These are phyloP conservation scores for Neosalanx taihuensis DNA, from an alignment of 2,797 vertebrate genomes.

Conservation along the genomic window DNA sequence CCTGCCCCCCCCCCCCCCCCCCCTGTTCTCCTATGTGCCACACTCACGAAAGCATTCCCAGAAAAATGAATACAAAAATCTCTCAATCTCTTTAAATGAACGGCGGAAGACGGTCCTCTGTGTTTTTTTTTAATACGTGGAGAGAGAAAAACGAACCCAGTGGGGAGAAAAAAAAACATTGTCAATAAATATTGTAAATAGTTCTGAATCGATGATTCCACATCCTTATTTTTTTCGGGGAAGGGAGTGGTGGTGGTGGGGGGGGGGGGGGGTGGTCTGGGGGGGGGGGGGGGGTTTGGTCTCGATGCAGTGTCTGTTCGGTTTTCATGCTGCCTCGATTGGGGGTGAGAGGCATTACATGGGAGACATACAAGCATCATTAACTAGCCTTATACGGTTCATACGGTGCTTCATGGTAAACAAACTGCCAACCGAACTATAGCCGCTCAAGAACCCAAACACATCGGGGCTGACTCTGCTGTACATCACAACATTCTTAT, in stretches of 20 bases:
- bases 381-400: too few species aligned
- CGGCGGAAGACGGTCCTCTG: slow-evolving; percentile 50
- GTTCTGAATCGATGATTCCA: slow-evolving; percentile 44
- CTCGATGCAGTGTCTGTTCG: not conserved
- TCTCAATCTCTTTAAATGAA: slow-evolving; percentile 46
- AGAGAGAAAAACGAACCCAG: slow-evolving; percentile 31
- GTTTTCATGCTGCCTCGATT: not conserved
- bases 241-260: too few species aligned
- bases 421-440: not conserved
- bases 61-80: slow-evolving; percentile 39
- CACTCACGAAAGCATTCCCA: slow-evolving; percentile 58
- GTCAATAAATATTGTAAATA: slow-evolving; percentile 77
- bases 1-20: slow-evolving; percentile 30
- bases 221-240: slow-evolving; percentile 17
- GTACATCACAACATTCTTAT: not conserved
- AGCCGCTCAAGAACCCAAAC: not conserved
- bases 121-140: slow-evolving; percentile 62
- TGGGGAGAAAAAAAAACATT: slow-evolving; percentile 56
- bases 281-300: not conserved
- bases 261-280: too few species aligned
- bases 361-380: too few species aligned
- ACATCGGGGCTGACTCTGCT: not conserved
- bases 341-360: too few species aligned
- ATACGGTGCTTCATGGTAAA: not conserved
- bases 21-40: slow-evolving; percentile 50